These are phyloP conservation scores for Schrankia costaestrigalis DNA, from an alignment of 2,888 invertebrate genomes.

Conservation along the genomic window DNA sequence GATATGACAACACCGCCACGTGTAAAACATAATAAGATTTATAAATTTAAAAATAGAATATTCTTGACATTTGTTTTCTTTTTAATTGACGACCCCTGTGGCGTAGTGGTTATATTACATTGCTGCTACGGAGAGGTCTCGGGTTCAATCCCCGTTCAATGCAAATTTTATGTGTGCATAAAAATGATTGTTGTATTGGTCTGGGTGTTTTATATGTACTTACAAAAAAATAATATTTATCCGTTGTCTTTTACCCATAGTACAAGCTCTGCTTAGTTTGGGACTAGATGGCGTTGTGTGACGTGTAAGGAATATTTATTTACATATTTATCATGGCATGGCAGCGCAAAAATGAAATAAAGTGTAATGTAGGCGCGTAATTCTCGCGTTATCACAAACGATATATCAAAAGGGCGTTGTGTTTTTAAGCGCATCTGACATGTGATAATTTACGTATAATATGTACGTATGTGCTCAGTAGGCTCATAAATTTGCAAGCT, in stretches of 20 bases:
- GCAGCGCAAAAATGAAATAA: constrained; percentile 18
- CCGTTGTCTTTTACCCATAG: no score
- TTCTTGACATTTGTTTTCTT: constrained; percentile 39
- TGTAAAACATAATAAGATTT: constrained; percentile 60
- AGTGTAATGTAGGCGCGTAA: constrained; percentile 22
- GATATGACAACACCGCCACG: constrained; percentile 73
- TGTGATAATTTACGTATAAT: constrained; percentile 64
- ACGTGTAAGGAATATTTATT: no score
- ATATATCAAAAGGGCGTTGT: constrained; percentile 39
- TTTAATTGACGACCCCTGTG: constrained; percentile 26
- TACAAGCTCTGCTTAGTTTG: no score
- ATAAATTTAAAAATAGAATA: constrained; percentile 46
- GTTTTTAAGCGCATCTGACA: constrained; percentile 51
- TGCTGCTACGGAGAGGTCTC: no score
- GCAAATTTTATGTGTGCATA: no score
- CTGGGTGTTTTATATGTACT: no score
- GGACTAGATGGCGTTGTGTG: no score
- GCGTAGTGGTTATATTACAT: no score
- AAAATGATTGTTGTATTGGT: no score
- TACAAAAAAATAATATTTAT: no score
- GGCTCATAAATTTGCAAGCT: constrained; percentile 68
- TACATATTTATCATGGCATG: no score
- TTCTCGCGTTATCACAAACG: constrained; percentile 31
- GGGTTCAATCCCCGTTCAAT: no score
- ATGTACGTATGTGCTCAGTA: constrained; percentile 55